Base-by-base conservation (phyloP, 2,113 vertebrate genomes). In the Lipotes vexillifer region DNA sequence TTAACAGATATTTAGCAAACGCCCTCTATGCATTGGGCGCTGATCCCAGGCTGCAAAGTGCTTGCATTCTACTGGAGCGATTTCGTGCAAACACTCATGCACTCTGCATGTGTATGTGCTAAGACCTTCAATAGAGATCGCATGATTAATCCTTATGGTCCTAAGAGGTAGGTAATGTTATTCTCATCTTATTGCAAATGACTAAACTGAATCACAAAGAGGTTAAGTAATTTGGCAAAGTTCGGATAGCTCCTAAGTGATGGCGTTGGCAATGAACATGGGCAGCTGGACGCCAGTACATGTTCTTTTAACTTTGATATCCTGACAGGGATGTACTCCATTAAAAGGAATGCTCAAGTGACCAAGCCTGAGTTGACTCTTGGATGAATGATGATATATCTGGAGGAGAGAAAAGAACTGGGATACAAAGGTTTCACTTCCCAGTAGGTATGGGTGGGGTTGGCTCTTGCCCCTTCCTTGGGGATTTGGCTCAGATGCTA, bases 1-100 rank as follows among this genome's bases (percentile, higher is more conserved):
- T 95, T 75, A 81, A 90, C 61, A 97, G 78, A 87, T 88, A 78
- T 38, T 94, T 66, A 84, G 4, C 31, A 33, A 92, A 59, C 14
- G 12, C 44, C 33, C 8, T 49, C 59, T 72, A 8, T 23, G 18
- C 69, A 27, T 13, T 23, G 29, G 46, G 21, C 74, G 25, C 11
- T 1, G 1, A 11, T 36, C n/a, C 68, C 13, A 55, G 11, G 11
- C 23, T 68, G 14, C 7, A 85, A 85, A 57, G 12, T 68, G 4
- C 25, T 74, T 93, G 46, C 21, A 8, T 66, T 52, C 71, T 78
- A 11, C 11, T 38, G 46, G 57, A 77, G 15, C 29, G 2, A 7
- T 36, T 82, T 33, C 36, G 52, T 8, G 4, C 5, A 17, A 75
- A 7, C 0, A 8, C 8, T 44, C 18, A 25, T 29, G 52, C 36